phyloP scores from a whole-genome alignment of 1,140 invertebrate species.

The Aplysia californica region DNA sequence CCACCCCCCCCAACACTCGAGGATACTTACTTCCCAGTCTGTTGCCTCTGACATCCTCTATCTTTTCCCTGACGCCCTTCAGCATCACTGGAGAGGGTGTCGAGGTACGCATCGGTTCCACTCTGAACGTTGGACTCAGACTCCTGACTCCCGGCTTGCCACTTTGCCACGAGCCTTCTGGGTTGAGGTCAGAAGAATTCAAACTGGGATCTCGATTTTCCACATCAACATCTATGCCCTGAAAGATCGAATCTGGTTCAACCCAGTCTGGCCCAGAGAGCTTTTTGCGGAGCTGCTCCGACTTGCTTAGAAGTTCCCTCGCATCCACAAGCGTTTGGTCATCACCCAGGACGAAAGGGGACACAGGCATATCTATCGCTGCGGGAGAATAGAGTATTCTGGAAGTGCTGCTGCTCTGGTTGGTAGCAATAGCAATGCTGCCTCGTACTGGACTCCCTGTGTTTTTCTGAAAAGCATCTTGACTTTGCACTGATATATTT shows the following conservation, averaged over 20 bases:
- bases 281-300: neutral
- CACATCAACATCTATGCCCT: neutral
- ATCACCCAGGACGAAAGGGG: neutral
- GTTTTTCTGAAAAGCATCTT: no score
- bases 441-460: no score
- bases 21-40: constrained; percentile 20
- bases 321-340: constrained; percentile 6
- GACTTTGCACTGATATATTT: no score
- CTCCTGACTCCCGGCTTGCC: no score
- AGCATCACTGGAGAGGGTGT: neutral
- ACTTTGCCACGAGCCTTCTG: no score
- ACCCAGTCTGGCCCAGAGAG: neutral
- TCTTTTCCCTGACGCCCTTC: neutral
- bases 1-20: neutral
- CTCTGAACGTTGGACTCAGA: neutral
- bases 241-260: neutral
- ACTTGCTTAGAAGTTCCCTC: neutral
- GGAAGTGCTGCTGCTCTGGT: no score
- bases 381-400: no score
- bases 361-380: neutral
- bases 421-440: no score
- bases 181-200: no score
- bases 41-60: neutral
- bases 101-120: neutral
- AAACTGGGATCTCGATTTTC: neutral